Conservation (phyloP, 2,113 vertebrate species). For the Puffinus mauretanicus region DNA sequence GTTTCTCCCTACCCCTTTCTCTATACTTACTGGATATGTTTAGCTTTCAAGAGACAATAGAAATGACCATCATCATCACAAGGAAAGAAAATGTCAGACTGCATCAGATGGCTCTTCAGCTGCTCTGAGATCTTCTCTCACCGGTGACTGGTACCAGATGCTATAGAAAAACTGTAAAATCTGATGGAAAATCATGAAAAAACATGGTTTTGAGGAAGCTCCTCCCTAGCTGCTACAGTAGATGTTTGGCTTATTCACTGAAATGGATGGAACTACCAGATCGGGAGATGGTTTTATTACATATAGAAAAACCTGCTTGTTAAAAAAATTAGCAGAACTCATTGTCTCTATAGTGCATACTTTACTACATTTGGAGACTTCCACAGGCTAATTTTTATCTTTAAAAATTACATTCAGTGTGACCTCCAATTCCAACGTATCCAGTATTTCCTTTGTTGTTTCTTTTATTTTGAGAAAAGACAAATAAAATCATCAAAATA, state of each 20-base stretch:
- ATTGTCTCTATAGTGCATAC: neutral
- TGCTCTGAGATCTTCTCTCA: neutral
- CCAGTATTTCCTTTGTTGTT: neutral
- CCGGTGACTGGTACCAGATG: neutral
- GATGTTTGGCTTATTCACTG: neutral
- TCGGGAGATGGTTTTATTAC: neutral
- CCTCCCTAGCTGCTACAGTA: neutral
- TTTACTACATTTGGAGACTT: neutral
- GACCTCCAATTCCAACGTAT: neutral
- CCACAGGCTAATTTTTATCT: neutral
- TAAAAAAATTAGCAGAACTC: neutral
- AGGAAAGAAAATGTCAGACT: neutral
- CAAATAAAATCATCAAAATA: neutral
- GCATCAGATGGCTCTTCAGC: neutral
- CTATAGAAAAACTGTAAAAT: neutral
- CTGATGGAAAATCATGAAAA: neutral
- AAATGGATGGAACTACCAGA: neutral
- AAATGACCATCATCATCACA: neutral
- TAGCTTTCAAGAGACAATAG: neutral
- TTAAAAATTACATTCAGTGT: neutral
- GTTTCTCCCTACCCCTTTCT: neutral
- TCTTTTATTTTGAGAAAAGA: neutral
- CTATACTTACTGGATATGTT: neutral
- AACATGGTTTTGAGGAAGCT: neutral
- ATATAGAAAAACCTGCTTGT: neutral